phyloP scores from a whole-genome alignment of 2,888 invertebrate species.

The Lasioglossum oenotherae region DNA sequence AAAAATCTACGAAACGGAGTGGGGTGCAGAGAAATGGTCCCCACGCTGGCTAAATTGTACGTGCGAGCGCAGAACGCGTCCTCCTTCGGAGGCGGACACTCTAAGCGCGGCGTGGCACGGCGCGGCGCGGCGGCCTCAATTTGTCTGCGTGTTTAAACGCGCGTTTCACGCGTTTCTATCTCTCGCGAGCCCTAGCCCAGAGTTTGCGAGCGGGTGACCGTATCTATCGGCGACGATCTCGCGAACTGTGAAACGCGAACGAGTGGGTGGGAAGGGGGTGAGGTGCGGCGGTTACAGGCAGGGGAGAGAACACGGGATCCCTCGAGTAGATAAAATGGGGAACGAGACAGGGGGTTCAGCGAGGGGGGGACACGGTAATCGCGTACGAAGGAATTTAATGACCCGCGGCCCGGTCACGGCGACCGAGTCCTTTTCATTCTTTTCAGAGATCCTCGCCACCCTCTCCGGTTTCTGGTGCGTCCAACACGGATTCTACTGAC shows the following conservation, averaged over 20 bases:
- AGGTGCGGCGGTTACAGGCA: not conserved
- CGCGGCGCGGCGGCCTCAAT: constrained; percentile 59
- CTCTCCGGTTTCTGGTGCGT: constrained; percentile 27
- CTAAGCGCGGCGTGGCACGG: constrained; percentile 24
- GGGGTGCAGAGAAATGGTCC: not conserved
- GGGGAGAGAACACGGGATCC: constrained; percentile 51
- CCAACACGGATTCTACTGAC: constrained; percentile 14
- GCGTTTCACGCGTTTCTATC: constrained; percentile 60
- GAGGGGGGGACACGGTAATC: constrained; percentile 46
- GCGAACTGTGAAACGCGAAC: constrained; percentile 52
- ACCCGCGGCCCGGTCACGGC: constrained; percentile 34
- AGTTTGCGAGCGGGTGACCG: constrained; percentile 12
- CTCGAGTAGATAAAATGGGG: constrained; percentile 48
- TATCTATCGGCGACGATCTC: constrained; percentile 61
- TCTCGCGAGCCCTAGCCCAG: constrained; percentile 9
- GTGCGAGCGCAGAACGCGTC: not conserved
- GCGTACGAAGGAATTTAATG: constrained; percentile 56
- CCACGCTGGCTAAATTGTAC: not conserved
- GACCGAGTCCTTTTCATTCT: constrained; percentile 24
- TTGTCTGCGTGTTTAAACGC: constrained; percentile 68
- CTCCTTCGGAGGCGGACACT: not conserved
- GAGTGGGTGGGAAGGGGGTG: not conserved
- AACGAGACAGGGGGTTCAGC: constrained; percentile 25
- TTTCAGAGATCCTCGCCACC: constrained; percentile 16
- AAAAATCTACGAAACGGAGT: not conserved